Evolutionary conservation across 2,797 vertebrate species (phyloP).

Genomic region (Squalus acanthias): DNA sequence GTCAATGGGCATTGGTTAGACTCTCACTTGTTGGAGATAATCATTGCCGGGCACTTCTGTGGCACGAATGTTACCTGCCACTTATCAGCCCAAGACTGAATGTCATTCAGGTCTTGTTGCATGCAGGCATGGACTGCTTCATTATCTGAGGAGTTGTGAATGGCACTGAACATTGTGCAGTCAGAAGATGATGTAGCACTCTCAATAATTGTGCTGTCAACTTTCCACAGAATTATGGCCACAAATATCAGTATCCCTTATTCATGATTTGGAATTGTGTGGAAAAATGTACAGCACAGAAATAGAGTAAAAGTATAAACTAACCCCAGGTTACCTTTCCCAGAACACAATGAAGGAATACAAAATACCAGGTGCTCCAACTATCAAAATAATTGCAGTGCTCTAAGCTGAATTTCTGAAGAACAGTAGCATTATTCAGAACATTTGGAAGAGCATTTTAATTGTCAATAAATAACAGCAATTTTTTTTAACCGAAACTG

Average conservation of each 20-base stretch:
- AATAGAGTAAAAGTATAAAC: not conserved
- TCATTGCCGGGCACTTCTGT: no score
- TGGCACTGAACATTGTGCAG: no score
- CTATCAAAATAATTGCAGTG: not conserved
- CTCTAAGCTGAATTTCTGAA: not conserved
- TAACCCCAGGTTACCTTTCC: not conserved
- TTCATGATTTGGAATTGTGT: not conserved
- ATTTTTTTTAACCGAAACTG: not conserved
- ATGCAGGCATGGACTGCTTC: no score
- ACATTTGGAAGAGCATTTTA: not conserved
- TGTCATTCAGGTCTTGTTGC: no score
- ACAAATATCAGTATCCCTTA: not conserved
- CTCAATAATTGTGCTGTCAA: not conserved
- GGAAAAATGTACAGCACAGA: not conserved
- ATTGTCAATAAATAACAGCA: not conserved
- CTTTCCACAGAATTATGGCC: not conserved
- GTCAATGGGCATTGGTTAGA: no score
- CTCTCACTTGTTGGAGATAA: no score
- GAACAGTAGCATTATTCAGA: not conserved
- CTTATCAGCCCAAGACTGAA: no score
- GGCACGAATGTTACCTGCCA: no score
- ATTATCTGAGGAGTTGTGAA: no score
- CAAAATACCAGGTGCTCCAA: not conserved
- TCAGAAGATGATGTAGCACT: not conserved
- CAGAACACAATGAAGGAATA: not conserved